Base-by-base conservation (phyloP, 2,113 vertebrate genomes). In the Cyanoramphus novaezelandiae region DNA sequence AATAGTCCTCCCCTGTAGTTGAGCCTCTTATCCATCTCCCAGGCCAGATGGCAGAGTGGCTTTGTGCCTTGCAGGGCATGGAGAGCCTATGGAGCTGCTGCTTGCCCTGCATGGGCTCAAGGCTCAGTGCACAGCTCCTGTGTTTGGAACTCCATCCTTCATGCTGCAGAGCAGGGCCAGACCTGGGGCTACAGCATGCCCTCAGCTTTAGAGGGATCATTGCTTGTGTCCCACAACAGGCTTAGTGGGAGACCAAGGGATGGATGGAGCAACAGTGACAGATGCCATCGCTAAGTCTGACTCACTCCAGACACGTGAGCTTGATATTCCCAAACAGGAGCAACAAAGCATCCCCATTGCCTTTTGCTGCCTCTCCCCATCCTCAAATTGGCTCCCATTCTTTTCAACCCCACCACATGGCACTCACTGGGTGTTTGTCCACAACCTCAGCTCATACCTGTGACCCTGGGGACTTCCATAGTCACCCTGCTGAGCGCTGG, bases 171-270 rank as follows among this genome's bases (percentile, higher is more conserved):
- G 35, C 68, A 69, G 9, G 20, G 47, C 37, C 67, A 31, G 77
- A 13, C 12, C 23, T 18, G 11, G 65, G 65, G 14, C 27, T 87
- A 28, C 55, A 60, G 31, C 1, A 1, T 12, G 16, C 15, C 33
- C 31, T 76, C 23, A 37, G 50, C 29, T 37, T 52, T 16, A 29
- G 52, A 43, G 44, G 35, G 31, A 37, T 39, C 41, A 1, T 5
- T 35, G 9, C 28, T 35, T 10, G 52, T 8, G 3, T 90, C 20
- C 49, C 59, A 29, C 0, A 0, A 27, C 47, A 35, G 46, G n/a
- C 33, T n/a, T 39, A 4, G 35, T 3, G 10, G 55, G 67, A 90
- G 9, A 55, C 24, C 0, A 1, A 64, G 17, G 43, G 23, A 62
- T 15, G 46, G 43, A 14, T 2, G 2, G 47, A 71, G 46, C 15